Evolutionary conservation across 2,797 vertebrate genomes (phyloP).

Genomic region (Crenichthys baileyi): DNA sequence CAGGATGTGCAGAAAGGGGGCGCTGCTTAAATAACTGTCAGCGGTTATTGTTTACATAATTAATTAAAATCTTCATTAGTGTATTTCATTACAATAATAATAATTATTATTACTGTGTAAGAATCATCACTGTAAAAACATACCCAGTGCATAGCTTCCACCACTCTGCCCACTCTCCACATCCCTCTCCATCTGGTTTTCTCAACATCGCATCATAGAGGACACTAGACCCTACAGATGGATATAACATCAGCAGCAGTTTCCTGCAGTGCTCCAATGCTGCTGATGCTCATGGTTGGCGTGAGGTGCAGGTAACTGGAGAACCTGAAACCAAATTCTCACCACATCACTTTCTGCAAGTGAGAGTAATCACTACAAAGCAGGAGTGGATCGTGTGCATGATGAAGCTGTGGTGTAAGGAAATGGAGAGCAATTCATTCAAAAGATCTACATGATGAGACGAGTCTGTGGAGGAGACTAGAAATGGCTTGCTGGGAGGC

Average conservation of each 20-base stretch:
- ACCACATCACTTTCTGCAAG: not conserved
- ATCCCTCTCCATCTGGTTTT: slow-evolving; percentile 2
- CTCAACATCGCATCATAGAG: not conserved
- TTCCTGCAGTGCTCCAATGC: not conserved
- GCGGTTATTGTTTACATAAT: too few relatives aligned
- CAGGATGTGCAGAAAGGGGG: slow-evolving; percentile 9
- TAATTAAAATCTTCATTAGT: too few relatives aligned
- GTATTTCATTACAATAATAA: not conserved
- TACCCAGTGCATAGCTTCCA: too few relatives aligned
- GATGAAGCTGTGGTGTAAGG: not conserved
- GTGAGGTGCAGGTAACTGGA: not conserved
- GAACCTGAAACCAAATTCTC: not conserved
- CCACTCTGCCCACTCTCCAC: too few relatives aligned
- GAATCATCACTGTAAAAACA: not conserved
- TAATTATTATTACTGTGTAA: not conserved
- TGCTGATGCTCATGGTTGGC: not conserved
- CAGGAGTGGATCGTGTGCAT: not conserved
- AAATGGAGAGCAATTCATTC: not conserved
- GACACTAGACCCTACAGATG: not conserved
- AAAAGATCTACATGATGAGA: not conserved
- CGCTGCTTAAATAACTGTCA: not conserved
- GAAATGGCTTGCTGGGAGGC: not conserved
- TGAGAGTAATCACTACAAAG: not conserved
- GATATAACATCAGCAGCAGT: not conserved
- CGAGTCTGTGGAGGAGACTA: not conserved